phyloP scores from a whole-genome alignment of 2,113 vertebrate genomes.

The Urocolius indicus region DNA sequence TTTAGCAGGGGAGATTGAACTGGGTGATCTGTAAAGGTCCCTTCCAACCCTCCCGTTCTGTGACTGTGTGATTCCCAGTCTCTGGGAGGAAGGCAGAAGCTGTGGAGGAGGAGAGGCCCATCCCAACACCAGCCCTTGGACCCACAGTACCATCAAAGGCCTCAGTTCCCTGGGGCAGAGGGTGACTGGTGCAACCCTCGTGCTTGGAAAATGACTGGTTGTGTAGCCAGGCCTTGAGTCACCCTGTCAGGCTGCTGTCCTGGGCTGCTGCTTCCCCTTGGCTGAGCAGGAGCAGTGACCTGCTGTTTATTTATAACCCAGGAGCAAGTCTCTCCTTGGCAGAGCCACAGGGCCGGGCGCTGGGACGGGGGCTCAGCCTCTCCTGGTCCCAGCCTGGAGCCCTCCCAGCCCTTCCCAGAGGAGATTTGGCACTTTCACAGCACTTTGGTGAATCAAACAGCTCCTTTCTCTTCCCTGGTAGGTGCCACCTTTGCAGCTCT shows the following conservation, averaged over 20 bases:
- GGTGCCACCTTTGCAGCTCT: not conserved
- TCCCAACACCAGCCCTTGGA: rapidly evolving
- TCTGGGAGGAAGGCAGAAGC: not conserved
- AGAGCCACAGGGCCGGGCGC: rapidly evolving
- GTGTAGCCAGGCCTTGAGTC: conserved; percentile 29
- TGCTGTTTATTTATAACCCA: conserved; percentile 34
- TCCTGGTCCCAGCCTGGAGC: not conserved
- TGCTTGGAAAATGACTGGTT: conserved; percentile 60
- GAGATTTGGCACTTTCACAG: not conserved
- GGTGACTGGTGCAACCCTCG: not conserved
- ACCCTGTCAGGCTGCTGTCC: not conserved
- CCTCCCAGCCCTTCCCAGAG: not conserved
- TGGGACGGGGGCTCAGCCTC: not conserved
- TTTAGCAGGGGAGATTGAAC: no score
- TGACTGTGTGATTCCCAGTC: no score
- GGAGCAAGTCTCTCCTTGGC: not conserved
- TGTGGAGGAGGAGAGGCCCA: not conserved
- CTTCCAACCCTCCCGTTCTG: no score
- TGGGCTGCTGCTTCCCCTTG: conserved; percentile 31
- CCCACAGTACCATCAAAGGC: rapidly evolving
- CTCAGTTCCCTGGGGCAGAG: rapidly evolving
- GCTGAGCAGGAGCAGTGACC: not conserved
- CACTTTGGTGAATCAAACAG: not conserved
- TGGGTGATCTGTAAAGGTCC: no score
- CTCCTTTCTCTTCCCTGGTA: conserved; percentile 36